Evolutionary conservation across 2,797 vertebrate genomes (phyloP), one percentile per base, ranked within the genome.

Genomic region (Helicolenus hilgendorfi): DNA sequence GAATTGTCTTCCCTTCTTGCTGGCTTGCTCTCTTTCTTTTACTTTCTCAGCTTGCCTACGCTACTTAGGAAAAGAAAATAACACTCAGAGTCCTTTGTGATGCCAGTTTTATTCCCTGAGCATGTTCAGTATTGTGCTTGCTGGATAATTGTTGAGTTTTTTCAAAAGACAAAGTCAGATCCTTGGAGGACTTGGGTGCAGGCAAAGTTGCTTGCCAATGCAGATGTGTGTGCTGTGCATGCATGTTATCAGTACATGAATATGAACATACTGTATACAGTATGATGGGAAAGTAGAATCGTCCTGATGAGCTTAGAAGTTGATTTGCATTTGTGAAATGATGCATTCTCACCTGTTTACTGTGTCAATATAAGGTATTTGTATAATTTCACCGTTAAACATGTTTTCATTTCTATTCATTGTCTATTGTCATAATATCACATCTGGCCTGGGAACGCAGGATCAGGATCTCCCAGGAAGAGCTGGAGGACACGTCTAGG

Each of bases 61-160:
- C 96, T 96, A 89, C 89, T 91, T 65, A 80, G 93, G 95, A 97
- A 97, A 94, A 96, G 91, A 85, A 94, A 95, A 94, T 60, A 87
- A 38, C 29, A n/a, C 35, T 72, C 59, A 35, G 24, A 65, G 1
- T 65, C 31, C 1, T 10, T 55, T 31, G 20, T 62, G 67, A 86
- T 97, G 98, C 97, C 97, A 98, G 97, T 49, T 92, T 94, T 88
- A 53, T 84, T 92, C 86, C 89, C 83, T 45, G 75, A 88, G 84
- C 77, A 68, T 27, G 33, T 26, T 15, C 35, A 77, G 79, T 68
- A 87, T 74, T 87, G 81, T 87, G 74, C 80, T 91, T 45, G 78
- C 79, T 85, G 74, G 76, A 60, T 89, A 85, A 85, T 90, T 92
- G 76, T 70, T 78, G 41, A 80, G 55, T 67, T 33, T 49, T 85